phyloP scores from a whole-genome alignment of 35 echinoderm and acorn worm genomes.

The Strongylocentrotus purpuratus region DNA sequence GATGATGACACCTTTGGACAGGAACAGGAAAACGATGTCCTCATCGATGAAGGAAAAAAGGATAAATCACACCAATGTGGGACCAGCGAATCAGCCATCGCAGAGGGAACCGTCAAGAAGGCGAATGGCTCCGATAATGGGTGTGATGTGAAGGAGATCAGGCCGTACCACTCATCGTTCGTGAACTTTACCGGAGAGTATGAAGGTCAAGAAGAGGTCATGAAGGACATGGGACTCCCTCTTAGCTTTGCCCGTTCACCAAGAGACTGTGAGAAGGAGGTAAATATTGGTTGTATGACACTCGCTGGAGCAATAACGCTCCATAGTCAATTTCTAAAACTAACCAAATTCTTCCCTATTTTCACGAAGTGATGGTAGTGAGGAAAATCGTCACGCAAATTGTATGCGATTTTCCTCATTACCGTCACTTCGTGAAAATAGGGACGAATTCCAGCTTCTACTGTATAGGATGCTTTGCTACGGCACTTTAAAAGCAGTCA shows the following conservation, averaged over 20 bases:
- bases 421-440: no score
- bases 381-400: no score
- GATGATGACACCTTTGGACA: no score
- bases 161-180: conserved; percentile 18
- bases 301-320: background rate
- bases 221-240: conserved; percentile 64
- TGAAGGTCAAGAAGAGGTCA: conserved; percentile 49
- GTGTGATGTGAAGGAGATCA: background rate
- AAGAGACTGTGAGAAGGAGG: conserved; percentile 60
- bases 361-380: no score
- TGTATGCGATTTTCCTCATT: no score
- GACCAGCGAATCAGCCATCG: background rate
- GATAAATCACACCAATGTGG: background rate
- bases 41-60: background rate
- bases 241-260: conserved; percentile 66
- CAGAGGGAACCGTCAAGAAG: background rate
- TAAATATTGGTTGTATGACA: background rate
- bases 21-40: background rate
- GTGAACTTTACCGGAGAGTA: conserved; percentile 58
- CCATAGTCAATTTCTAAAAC: no score
- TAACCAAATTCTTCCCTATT: no score
- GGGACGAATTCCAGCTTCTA: no score
- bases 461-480: no score
- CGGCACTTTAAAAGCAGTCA: no score
- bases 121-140: background rate